Percentiles rank a stretch among this genome's conserved stretches.
Conservation (phyloP, 2,113 vertebrate genomes). For the Lepus americanus region DNA sequence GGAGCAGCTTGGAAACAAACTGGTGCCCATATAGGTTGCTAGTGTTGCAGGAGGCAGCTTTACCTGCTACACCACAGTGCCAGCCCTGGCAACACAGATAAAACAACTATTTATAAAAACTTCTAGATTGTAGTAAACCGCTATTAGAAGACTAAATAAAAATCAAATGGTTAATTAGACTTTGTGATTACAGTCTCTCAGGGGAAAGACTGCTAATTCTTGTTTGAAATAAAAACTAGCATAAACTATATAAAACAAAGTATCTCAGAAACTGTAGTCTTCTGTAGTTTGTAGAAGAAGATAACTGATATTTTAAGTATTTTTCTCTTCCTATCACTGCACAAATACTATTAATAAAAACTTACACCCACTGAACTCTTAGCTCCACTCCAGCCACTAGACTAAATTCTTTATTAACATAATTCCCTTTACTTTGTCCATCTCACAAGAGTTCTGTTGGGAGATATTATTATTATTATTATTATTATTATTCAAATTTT, state of each 20-base stretch:
- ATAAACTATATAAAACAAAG: constrained; percentile 39
- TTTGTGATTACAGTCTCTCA: constrained; percentile 29
- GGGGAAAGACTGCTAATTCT: constrained; percentile 5
- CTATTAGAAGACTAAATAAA: constrained; percentile 64
- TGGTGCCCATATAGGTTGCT: too few relatives aligned
- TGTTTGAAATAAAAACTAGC: not conserved
- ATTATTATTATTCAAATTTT: not conserved
- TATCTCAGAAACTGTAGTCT: not conserved
- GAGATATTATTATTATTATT: not conserved
- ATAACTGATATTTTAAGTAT: not conserved
- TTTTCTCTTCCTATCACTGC: not conserved
- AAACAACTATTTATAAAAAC: constrained; percentile 38
- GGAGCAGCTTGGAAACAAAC: too few relatives aligned
- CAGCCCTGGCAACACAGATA: not conserved
- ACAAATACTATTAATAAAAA: constrained; percentile 15
- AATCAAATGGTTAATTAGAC: constrained; percentile 55
- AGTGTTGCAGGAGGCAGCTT: too few relatives aligned
- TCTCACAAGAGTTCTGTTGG: not conserved
- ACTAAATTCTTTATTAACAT: not conserved
- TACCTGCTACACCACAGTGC: too few relatives aligned
- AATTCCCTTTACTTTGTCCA: not conserved
- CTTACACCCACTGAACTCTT: not conserved
- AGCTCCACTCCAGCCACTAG: not conserved
- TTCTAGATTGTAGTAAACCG: not conserved
- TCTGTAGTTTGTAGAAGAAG: not conserved